Evolutionary conservation across 92 coral and sea anemone species (phyloP), one percentile per base, ranked within the genome.

Genomic region (Siderastrea radians): DNA sequence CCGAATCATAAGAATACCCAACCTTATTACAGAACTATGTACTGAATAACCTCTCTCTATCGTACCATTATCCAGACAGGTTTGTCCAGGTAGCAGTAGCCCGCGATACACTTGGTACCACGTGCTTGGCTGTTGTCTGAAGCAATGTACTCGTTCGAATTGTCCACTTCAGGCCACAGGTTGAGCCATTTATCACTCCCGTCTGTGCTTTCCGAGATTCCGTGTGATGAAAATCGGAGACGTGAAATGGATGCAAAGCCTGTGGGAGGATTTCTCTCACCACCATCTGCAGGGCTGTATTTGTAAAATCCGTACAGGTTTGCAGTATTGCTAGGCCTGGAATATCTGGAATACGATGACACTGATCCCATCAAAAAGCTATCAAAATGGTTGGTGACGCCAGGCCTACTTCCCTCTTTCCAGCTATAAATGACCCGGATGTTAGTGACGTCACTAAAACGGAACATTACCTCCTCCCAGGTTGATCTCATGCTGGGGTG

Each of bases 41-140:
- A 26, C 38, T 26, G 38, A 26, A 26, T 26, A 26, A 26, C 38
- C 38, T 26, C 38, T 26, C 38, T 26, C 62, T 75, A 84, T 17
- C 88, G 82, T 48, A 84, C 88, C 88, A 84, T 84, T 14, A 84
- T 74, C 88, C 88, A 84, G 60, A 92, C 77, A 6, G 95, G 95
- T 55, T 87, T 92, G 59, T 79, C 52, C 81, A 58, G 91, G 46
- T 76, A 82, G 63, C 96, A 93, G 83, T 94, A 94, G 17, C 96
- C 96, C 6, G 96, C 96, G 80, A 94, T 88, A 54, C 94, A 94
- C 72, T 94, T 94, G 51, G 88, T 84, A 8, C 96, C 96, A 84
- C 15, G 17, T 71, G 61, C 87, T 68, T 74, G 81, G 76, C 83
- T 78, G 75, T 94, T 85, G 51, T 53, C 77, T 68, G 12, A 68